Evolutionary conservation across 2,888 invertebrate genomes (phyloP).

Genomic region (Drosophila cracens): DNA sequence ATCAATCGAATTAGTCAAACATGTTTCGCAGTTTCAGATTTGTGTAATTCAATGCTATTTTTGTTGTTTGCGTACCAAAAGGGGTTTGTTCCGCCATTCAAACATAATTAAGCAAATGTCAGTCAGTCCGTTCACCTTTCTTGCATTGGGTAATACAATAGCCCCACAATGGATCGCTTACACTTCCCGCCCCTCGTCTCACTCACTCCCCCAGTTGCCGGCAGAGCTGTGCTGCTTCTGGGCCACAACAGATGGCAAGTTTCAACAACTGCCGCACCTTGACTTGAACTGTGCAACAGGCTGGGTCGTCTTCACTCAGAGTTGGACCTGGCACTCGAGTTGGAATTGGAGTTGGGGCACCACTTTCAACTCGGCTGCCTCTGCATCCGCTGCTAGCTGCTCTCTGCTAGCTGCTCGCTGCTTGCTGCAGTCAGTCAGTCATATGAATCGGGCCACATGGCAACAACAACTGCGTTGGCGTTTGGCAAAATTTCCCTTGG

Average conservation of each 20-base stretch:
- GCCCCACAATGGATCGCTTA: neutral
- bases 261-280: constrained; percentile 54
- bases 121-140: constrained; percentile 71
- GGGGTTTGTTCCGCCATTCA: constrained; percentile 68
- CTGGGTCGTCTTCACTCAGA: neutral
- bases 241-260: constrained; percentile 42
- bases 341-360: constrained; percentile 26
- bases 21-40: neutral
- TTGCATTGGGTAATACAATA: constrained; percentile 43
- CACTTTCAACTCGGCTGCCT: constrained; percentile 68
- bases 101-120: constrained; percentile 73
- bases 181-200: neutral
- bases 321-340: neutral
- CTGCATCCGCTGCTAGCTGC: constrained; percentile 45
- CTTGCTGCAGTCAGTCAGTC: constrained; percentile 42
- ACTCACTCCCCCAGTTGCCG: neutral
- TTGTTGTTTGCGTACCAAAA: constrained; percentile 22
- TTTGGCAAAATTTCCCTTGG: constrained; percentile 54
- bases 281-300: constrained; percentile 19
- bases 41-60: constrained; percentile 9
- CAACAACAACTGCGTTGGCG: constrained; percentile 50
- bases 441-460: constrained; percentile 59
- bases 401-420: neutral
- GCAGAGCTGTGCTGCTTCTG: constrained; percentile 11
- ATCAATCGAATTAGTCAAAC: constrained; percentile 3